These are phyloP conservation scores for Cephalopachus bancanus DNA, from an alignment of 2,797 vertebrate species.

Conservation along the genomic window DNA sequence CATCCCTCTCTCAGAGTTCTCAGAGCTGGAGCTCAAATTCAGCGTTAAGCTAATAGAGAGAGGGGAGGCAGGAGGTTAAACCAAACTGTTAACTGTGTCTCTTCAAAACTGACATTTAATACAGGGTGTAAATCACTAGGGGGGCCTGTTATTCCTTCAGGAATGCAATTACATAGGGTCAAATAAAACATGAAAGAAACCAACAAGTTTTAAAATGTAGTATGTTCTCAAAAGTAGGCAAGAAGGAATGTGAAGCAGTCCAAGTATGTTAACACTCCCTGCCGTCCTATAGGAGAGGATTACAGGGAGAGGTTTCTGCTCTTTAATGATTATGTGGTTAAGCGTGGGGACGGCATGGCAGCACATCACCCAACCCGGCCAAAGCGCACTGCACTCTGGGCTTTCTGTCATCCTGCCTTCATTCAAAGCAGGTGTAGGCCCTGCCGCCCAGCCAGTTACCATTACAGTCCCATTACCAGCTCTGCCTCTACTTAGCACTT, in stretches of 20 bases:
- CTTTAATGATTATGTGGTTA: slow-evolving; percentile 87
- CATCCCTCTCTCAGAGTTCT: slow-evolving; percentile 49
- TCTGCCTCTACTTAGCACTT: slow-evolving; percentile 50
- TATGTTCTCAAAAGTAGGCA: slow-evolving; percentile 95
- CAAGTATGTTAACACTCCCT: slow-evolving; percentile 98
- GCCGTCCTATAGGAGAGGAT: slow-evolving; percentile 90
- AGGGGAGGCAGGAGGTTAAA: slow-evolving; percentile 92
- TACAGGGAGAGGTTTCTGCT: slow-evolving; percentile 88
- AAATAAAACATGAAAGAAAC: slow-evolving; percentile 99
- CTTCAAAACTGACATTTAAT: slow-evolving; percentile 97
- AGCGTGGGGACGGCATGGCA: slow-evolving; percentile 70
- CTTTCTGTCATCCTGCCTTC: slow-evolving; percentile 77
- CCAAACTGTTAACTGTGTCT: slow-evolving; percentile 95
- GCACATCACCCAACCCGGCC: slow-evolving; percentile 68
- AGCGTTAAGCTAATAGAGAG: slow-evolving; percentile 89
- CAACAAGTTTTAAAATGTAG: slow-evolving; percentile 99
- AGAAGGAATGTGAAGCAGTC: slow-evolving; percentile 98
- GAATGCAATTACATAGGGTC: slow-evolving; percentile 99
- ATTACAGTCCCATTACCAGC: slow-evolving; percentile 13
- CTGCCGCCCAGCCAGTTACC: not conserved
- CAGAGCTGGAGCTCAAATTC: slow-evolving; percentile 81
- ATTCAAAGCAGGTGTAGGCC: slow-evolving; percentile 87
- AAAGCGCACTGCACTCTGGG: slow-evolving; percentile 68
- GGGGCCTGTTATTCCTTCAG: slow-evolving; percentile 97
- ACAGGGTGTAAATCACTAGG: slow-evolving; percentile 96